phyloP scores from a whole-genome alignment of 2,113 vertebrate species.

The Corythoichthys intestinalis region DNA sequence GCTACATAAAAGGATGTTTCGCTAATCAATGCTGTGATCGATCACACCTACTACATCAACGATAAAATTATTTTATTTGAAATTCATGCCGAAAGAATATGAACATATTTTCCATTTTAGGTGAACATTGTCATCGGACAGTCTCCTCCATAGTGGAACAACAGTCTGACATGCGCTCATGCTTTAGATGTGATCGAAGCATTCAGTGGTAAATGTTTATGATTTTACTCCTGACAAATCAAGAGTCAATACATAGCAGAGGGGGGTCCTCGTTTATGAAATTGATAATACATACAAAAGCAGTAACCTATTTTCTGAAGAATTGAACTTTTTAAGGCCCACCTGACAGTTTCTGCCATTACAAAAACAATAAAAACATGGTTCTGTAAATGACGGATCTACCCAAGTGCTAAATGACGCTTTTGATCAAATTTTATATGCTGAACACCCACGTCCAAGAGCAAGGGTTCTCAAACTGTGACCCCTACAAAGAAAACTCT shows the following conservation, averaged over 20 bases:
- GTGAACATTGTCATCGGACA: not conserved
- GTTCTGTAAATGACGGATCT: not conserved
- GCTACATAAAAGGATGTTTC: not conserved
- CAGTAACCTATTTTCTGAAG: not conserved
- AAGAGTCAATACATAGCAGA: not conserved
- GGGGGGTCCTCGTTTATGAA: not conserved
- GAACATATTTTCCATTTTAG: not conserved
- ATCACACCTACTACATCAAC: slow-evolving; percentile 27
- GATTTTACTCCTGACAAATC: not conserved
- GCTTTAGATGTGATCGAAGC: not conserved
- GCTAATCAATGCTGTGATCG: slow-evolving; percentile 20
- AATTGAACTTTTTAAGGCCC: not conserved
- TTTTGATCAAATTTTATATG: not conserved
- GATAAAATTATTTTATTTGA: not conserved
- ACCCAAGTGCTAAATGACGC: not conserved
- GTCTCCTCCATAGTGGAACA: not conserved
- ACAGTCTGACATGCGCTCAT: not conserved
- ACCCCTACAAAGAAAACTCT: no score
- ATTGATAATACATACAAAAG: not conserved
- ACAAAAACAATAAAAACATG: not conserved
- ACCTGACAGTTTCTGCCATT: not conserved
- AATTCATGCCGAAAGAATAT: not conserved
- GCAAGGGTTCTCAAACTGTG: slow-evolving; percentile 1
- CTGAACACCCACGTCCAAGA: not conserved
- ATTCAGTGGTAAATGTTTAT: not conserved